phyloP scores from a whole-genome alignment of 2,888 invertebrate species.

The Melangyna quadrimaculata region DNA sequence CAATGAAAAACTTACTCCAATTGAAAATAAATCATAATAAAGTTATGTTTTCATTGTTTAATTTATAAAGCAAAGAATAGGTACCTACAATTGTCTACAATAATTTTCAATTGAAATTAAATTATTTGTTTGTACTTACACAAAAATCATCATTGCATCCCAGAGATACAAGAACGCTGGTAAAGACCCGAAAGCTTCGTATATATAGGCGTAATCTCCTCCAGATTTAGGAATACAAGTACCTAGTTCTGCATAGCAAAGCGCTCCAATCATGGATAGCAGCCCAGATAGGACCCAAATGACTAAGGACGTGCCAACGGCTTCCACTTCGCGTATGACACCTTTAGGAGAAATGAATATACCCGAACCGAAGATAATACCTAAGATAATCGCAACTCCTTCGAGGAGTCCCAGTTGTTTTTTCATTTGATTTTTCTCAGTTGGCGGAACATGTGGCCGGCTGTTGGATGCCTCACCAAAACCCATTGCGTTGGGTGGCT shows the following conservation, averaged over 20 bases:
- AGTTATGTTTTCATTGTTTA: too few relatives aligned
- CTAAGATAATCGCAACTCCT: conserved; percentile 96
- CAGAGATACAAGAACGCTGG: conserved; percentile 97
- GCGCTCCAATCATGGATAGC: conserved; percentile 94
- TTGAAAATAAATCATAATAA: neutral
- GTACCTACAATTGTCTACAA: neutral
- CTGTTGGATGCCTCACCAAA: conserved; percentile 23
- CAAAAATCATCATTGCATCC: conserved; percentile 98
- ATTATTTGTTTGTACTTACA: conserved; percentile 85
- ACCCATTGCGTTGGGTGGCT: conserved; percentile 69
- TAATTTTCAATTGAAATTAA: conserved; percentile 6
- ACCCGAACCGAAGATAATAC: conserved; percentile 96
- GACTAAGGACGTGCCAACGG: conserved; percentile 92
- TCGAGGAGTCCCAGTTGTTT: conserved; percentile 94
- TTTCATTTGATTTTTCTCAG: conserved; percentile 88
- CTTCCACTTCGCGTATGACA: conserved; percentile 93
- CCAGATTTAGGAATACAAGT: conserved; percentile 92
- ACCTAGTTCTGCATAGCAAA: conserved; percentile 98
- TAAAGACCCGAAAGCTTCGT: conserved; percentile 94
- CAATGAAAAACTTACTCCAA: too few relatives aligned
- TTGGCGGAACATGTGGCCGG: neutral
- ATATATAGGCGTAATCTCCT: conserved; percentile 98
- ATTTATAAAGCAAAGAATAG: too few relatives aligned
- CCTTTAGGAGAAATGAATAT: conserved; percentile 98
- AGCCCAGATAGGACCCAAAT: conserved; percentile 95